These are phyloP conservation scores for Phrynocephalus versicolor DNA, from an alignment of 2,113 vertebrate genomes.

Conservation along the genomic window DNA sequence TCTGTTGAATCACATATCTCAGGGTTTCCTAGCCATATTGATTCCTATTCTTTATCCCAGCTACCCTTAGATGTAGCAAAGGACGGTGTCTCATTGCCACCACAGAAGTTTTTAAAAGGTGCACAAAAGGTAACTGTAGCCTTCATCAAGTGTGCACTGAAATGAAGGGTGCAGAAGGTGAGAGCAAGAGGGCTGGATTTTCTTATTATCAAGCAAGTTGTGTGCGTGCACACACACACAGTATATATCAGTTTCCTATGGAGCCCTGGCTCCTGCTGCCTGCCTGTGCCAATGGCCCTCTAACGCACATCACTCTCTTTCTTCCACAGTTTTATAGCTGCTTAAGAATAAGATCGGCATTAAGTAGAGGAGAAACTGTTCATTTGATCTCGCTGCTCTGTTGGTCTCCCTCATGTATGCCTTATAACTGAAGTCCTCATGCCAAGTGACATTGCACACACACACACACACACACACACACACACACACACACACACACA, in stretches of 20 bases:
- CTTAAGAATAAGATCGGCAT: constrained; percentile 65
- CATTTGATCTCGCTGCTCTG: constrained; percentile 62
- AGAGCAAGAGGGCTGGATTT: not conserved
- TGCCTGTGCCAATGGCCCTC: constrained; percentile 27
- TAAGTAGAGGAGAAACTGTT: constrained; percentile 62
- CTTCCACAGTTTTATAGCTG: constrained; percentile 44
- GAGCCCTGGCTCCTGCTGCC: not conserved
- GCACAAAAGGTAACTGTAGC: too few species aligned
- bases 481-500: constrained; percentile 37
- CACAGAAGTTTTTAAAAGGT: too few species aligned
- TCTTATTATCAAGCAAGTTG: not conserved
- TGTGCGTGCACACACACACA: too few species aligned
- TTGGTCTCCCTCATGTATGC: constrained; percentile 57
- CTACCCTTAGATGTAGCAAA: too few species aligned
- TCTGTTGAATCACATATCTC: too few species aligned
- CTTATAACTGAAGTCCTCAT: constrained; percentile 58
- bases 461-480: constrained; percentile 50
- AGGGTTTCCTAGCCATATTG: too few species aligned
- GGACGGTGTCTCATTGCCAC: too few species aligned
- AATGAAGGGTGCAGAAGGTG: not conserved
- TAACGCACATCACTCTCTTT: constrained; percentile 31
- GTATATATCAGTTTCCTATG: too few species aligned
- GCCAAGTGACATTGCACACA: constrained; percentile 25
- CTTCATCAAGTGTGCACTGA: not conserved
- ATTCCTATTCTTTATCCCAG: too few species aligned